Evolutionary conservation across 2,888 invertebrate species (phyloP).

Genomic region (Melanchra persicariae): DNA sequence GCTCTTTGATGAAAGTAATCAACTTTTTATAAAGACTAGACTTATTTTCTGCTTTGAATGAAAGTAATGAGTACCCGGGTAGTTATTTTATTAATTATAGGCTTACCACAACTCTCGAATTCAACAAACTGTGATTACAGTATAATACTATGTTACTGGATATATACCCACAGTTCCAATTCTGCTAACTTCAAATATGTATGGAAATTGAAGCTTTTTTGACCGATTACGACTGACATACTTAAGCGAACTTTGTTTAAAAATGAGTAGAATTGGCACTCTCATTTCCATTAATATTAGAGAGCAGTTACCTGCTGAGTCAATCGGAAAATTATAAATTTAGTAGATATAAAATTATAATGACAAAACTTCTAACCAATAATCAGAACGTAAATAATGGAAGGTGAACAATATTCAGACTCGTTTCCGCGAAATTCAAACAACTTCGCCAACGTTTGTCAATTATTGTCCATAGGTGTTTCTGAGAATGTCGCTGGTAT

Average conservation of each 20-base stretch:
- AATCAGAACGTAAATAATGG: background rate
- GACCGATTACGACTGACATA: no score
- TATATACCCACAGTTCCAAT: no score
- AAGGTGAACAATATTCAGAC: background rate
- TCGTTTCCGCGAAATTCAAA: background rate
- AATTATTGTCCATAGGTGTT: background rate
- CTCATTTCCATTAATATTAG: no score
- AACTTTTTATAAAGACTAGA: slow-evolving; percentile 25
- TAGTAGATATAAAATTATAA: background rate
- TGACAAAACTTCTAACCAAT: background rate
- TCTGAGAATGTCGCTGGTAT: background rate
- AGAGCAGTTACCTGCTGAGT: background rate
- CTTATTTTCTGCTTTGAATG: slow-evolving; percentile 22
- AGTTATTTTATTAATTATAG: slow-evolving; percentile 12
- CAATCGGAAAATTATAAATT: background rate
- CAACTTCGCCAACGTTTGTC: background rate
- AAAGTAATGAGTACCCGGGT: background rate
- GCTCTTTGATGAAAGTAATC: slow-evolving; percentile 40
- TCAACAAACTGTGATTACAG: background rate
- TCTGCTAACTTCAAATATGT: no score
- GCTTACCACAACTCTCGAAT: background rate
- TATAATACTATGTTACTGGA: background rate
- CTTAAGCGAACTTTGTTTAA: no score
- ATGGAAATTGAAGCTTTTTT: no score
- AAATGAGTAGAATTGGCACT: no score